Evolutionary conservation across 2,797 vertebrate species (phyloP).

Genomic region (Sebastes minor): DNA sequence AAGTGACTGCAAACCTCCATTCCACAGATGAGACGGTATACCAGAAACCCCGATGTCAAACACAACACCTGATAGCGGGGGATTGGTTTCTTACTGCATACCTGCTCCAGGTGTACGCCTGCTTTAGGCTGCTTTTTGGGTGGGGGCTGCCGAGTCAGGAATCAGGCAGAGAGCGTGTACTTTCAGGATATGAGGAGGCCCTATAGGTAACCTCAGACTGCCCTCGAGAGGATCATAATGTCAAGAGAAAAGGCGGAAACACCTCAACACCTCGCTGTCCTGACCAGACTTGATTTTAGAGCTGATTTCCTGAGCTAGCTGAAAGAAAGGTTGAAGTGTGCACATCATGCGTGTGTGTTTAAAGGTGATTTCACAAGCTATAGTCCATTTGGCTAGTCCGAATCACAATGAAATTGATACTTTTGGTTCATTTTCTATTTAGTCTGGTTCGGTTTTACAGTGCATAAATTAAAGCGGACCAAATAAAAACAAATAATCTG

Average conservation of each 20-base stretch:
- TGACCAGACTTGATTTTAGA: slow-evolving; percentile 26
- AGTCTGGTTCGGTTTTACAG: background rate
- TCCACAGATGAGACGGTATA: slow-evolving; percentile 60
- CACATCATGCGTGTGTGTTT: background rate
- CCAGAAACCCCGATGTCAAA: slow-evolving; percentile 62
- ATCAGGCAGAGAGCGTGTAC: slow-evolving; percentile 6
- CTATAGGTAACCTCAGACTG: slow-evolving; percentile 41
- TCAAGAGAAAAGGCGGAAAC: slow-evolving; percentile 12
- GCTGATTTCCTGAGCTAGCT: background rate
- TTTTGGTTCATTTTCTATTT: background rate
- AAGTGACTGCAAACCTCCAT: slow-evolving; percentile 71
- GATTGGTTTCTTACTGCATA: slow-evolving; percentile 70
- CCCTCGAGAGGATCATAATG: slow-evolving; percentile 21
- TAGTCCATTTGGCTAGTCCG: too few species aligned
- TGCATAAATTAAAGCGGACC: background rate
- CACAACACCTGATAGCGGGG: slow-evolving; percentile 69
- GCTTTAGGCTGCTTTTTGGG: slow-evolving; percentile 56
- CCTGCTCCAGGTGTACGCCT: slow-evolving; percentile 73
- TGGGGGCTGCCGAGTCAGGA: slow-evolving; percentile 37
- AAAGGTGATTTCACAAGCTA: background rate
- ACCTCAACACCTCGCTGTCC: slow-evolving; percentile 15
- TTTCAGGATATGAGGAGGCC: slow-evolving; percentile 46
- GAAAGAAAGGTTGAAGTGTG: background rate
- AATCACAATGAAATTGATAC: too few species aligned
- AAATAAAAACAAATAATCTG: background rate